Base-by-base conservation (phyloP, 2,113 vertebrate genomes). In the Paralichthys olivaceus region DNA sequence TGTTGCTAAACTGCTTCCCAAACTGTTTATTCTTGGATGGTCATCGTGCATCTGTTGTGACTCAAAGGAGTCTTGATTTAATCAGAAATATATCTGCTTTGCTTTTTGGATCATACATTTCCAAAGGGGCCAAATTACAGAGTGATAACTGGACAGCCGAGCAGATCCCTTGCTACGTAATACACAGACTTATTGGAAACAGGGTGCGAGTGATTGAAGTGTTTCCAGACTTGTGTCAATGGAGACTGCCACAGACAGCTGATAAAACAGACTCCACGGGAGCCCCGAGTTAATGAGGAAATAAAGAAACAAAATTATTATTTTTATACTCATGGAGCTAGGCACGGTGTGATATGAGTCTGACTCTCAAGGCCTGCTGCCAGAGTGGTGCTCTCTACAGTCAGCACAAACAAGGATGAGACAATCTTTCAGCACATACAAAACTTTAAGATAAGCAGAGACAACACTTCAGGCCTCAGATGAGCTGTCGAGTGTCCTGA, bases 21-120 rank as follows among this genome's bases (percentile, higher is more conserved):
- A 86, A 85, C 32, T 88, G 72, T 89, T 86, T 87, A 85, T 89
- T 81, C 78, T 84, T 85, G 78, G 78, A 69, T 53, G 54, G 79
- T 23, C 79, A 61, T 74, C 55, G 40, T 72, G 62, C 75, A 79
- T 88, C 47, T 76, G 69, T 55, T 76, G 29, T 25, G 51, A 49
- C 65, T 84, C 19, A 15, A 86, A 83, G 77, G 65, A 77, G 76
- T 69, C 83, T 87, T 79, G 77, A 68, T 78, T 83, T 89, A 89
- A 91, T 92, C 84, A 90, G 43, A 85, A 84, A 73, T 75, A 5
- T 29, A 72, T 79, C 71, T 88, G 74, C 19, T 70, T 62, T 73
- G 63, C 79, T 64, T 75, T 86, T 87, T 75, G 54, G 58, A 82
- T 86, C 82, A 79, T 76, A 55, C 7, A 80, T 87, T 84, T 86